Evolutionary conservation across 2,797 vertebrate genomes (phyloP).

Genomic region (Eulemur albifrons): DNA sequence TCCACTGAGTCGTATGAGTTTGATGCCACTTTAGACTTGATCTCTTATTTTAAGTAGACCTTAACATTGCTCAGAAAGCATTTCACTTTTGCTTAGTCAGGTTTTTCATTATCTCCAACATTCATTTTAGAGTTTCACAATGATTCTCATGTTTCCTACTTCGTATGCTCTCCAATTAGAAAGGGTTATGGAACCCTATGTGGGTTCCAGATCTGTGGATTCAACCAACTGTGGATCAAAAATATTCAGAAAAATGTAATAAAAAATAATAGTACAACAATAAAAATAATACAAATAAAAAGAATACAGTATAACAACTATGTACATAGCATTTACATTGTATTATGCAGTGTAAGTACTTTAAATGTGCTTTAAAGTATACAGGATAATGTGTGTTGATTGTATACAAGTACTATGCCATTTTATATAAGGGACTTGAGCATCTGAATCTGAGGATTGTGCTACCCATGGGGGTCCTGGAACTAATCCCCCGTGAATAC

Average conservation of each 20-base stretch:
- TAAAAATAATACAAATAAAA: not conserved
- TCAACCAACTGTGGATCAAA: not conserved
- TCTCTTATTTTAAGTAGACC: not conserved
- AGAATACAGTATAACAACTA: not conserved
- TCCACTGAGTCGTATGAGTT: not conserved
- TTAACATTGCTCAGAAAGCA: not conserved
- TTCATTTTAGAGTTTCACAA: not conserved
- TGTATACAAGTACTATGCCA: not conserved
- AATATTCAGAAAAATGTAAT: not conserved
- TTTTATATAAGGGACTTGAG: not conserved
- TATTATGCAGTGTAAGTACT: not conserved
- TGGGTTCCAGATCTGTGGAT: not conserved
- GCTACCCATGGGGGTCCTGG: not conserved
- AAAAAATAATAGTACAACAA: not conserved
- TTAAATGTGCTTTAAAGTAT: not conserved
- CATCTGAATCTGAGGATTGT: not conserved
- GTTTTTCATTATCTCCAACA: not conserved
- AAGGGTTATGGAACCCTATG: not conserved
- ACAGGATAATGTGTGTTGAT: rapidly evolving
- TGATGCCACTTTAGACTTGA: not conserved
- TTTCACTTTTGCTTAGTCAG: not conserved
- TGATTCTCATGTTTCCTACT: not conserved
- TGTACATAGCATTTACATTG: not conserved
- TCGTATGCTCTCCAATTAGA: not conserved
- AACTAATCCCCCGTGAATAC: not conserved